Conservation (phyloP, 2,113 vertebrate species). For the Emydocephalus ijimae region DNA sequence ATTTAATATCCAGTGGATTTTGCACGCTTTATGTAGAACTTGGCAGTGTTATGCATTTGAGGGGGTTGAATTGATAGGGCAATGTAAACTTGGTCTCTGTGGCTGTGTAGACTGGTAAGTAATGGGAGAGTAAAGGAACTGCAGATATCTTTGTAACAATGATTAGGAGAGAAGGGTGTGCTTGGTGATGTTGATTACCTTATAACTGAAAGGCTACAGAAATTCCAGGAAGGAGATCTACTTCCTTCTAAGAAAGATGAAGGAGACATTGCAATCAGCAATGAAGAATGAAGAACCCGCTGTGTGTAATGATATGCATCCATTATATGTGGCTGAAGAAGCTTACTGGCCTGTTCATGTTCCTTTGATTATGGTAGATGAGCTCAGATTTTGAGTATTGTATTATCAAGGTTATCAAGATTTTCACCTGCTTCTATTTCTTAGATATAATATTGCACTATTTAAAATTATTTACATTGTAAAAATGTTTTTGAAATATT, state of each 20-base stretch:
- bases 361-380: background rate
- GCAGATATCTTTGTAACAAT: background rate
- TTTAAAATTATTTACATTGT: background rate
- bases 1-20: background rate
- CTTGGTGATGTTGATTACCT: background rate
- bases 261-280: background rate
- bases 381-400: background rate
- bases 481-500: background rate
- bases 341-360: background rate
- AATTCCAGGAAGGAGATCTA: background rate
- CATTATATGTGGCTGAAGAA: background rate
- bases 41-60: background rate
- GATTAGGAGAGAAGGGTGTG: background rate
- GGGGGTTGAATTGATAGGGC: background rate
- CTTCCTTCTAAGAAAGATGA: background rate
- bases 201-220: background rate
- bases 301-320: background rate
- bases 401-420: background rate
- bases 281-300: background rate
- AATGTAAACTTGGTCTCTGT: background rate
- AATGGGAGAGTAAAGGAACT: background rate
- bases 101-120: background rate
- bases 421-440: background rate
- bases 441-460: background rate
- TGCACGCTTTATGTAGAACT: background rate